Conservation (phyloP, 2,797 vertebrate species). For the Gephyroberyx darwinii region DNA sequence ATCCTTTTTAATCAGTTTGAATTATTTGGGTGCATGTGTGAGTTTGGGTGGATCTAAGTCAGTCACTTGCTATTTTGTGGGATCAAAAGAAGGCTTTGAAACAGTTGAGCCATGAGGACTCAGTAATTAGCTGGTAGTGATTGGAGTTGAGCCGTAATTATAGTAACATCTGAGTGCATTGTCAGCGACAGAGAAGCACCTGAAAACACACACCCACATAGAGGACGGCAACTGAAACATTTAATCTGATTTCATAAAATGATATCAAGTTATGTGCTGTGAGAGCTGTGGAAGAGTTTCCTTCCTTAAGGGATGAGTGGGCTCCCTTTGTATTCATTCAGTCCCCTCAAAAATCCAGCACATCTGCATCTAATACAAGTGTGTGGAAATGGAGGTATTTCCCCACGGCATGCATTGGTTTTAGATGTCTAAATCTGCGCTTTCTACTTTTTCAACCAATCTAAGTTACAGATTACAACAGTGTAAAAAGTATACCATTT, state of each 20-base stretch:
- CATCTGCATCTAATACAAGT: constrained; percentile 73
- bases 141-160: constrained; percentile 70
- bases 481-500: no score
- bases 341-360: constrained; percentile 42
- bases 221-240: not conserved
- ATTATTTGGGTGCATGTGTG: constrained; percentile 2
- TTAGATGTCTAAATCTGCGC: not conserved
- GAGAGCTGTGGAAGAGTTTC: constrained; percentile 27
- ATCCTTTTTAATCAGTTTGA: constrained; percentile 21
- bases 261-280: constrained; percentile 45
- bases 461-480: no score
- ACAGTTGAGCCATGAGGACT: constrained; percentile 47
- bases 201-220: constrained; percentile 13
- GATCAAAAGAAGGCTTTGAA: constrained; percentile 58
- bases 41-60: constrained; percentile 43
- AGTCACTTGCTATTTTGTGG: constrained; percentile 40
- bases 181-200: constrained; percentile 38
- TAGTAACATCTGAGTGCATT: constrained; percentile 28
- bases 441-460: not conserved
- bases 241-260: constrained; percentile 23
- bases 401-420: constrained; percentile 10
- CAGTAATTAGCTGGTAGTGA: constrained; percentile 68
- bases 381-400: constrained; percentile 50
- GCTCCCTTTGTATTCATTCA: constrained; percentile 29
- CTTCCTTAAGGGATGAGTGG: constrained; percentile 22